Evolutionary conservation across 1,140 invertebrate genomes (phyloP), one percentile per base, ranked within the genome.

Genomic region (Dendrolimus kikuchii): DNA sequence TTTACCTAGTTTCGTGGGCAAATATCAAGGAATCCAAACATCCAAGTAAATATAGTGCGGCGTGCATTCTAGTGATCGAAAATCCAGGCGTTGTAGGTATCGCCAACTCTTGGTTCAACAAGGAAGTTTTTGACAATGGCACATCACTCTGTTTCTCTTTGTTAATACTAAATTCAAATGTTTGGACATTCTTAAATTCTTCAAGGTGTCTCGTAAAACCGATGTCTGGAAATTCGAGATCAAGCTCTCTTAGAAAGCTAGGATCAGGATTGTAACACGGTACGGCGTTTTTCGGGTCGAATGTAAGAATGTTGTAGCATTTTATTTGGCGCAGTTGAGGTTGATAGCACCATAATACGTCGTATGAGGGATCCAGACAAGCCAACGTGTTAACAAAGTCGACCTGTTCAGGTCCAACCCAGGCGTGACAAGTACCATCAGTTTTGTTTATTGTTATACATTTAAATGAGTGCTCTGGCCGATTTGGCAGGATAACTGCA

Each of bases 21-120:
- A 93, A 91, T 1, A 95, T 95, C 5, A 98, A 87, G 0, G 96
- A 96, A 72, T 98, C 96, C 63, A 99, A 88, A 79, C 95, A 97
- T 8, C 94, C 95, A 36, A 98, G 80, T 47, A 98, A 87, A 89
- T 98, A 94, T 10, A 98, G 90, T 3, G 96, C 95, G 46, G 95
- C 95, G 82, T 95, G 94, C 57, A 94, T 93, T 44, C 95, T 88
- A 0, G 94, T 95, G 1, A 96, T 91, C 38, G 90, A 90, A 61
- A 91, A 92, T 5, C 90, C 90, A 3, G 92, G 85, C 23, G 92
- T 86, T 8, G 92, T 90, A 0, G 96, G 95, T 47, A 98, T 88
- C 4, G 95, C 92, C 49, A 98, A 76, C 71, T 96, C 95, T 46
- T 94, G 91, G 63, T 90, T 92, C 23, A 97, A 77, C 53, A 96